Evolutionary conservation across 1,140 invertebrate species (phyloP), one percentile per base, ranked within the genome.

Genomic region (Pemphigus obesinymphae): DNA sequence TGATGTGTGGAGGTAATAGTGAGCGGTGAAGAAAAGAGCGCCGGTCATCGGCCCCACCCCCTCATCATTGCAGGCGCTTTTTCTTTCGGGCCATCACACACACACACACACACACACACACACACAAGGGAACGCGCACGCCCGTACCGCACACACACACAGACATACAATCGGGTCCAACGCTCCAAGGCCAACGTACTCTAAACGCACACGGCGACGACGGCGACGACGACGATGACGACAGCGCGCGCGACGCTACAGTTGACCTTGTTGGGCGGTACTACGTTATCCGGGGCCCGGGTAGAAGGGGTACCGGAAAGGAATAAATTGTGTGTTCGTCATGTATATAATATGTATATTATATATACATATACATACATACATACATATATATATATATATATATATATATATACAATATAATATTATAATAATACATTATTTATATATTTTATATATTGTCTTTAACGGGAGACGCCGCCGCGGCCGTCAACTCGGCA

Each of bases 11-110:
- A 37, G 73, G 73, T 37, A 23, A 50, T 3, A 58, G 17, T 7
- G 31, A 8, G 53, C 34, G 75, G 48, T 37, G 48, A 58, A 43
- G 76, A 45, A 58, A 61, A 80, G 76, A 80, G 23, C 76, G 34
- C 76, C 76, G 76, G 76, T 80, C 76, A 80, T 61, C 76, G 76
- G 53, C 76, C 76, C 76, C 76, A 78, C 73, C 73, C 73, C 73
- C 73, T 78, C 73, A n/a, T 78, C 76, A n/a, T n/a, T 8, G n/a
- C 73, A 23, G 31, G 73, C 76, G 76, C 53, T 80, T 80, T 80
- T 80, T 80, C 53, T 58, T 80, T 80, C 37, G 76, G 76, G 23
- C 55, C 37, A 61, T 43, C 40, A 43, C 13, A 70, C 66, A 66
- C 61, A 61, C 29, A 61, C 55, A 29, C 55, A 58, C 55, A 31